Percentiles rank a stretch among this genome's conserved stretches.
These are phyloP conservation scores for Semaprochilodus insignis DNA, from an alignment of 2,797 vertebrate species.

Conservation along the genomic window DNA sequence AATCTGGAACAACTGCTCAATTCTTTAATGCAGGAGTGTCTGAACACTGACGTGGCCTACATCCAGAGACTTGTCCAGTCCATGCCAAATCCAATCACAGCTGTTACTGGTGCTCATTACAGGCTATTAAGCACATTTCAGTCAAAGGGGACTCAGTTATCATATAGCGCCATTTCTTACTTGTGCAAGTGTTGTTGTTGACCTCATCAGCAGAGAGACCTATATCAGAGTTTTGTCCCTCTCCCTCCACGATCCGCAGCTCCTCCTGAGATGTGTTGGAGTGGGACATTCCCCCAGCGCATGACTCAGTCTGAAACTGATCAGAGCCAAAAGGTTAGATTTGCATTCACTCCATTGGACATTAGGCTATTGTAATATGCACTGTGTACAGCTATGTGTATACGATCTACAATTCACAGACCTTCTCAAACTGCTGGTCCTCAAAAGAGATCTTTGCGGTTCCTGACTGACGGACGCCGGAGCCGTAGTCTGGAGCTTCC, in stretches of 20 bases:
- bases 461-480: slow-evolving; percentile 93
- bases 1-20: too few species aligned
- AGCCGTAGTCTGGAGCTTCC: slow-evolving; percentile 96
- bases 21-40: too few species aligned
- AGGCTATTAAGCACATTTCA: too few species aligned
- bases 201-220: slow-evolving; percentile 92
- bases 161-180: slow-evolving; percentile 65
- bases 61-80: too few species aligned
- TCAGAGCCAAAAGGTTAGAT: background rate
- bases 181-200: slow-evolving; percentile 96
- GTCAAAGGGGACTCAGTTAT: too few species aligned
- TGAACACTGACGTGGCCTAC: too few species aligned
- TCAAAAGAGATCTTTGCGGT: slow-evolving; percentile 97
- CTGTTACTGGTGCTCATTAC: too few species aligned
- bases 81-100: too few species aligned
- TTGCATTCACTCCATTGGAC: too few species aligned
- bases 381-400: too few species aligned
- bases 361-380: too few species aligned
- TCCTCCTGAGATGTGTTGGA: slow-evolving; percentile 95
- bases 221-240: slow-evolving; percentile 86
- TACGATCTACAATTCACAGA: slow-evolving; percentile 53
- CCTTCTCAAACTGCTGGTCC: slow-evolving; percentile 97
- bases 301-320: slow-evolving; percentile 94
- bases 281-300: slow-evolving; percentile 83
- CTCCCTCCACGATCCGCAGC: slow-evolving; percentile 93